phyloP scores from a whole-genome alignment of 2,797 vertebrate species.

The Spondyliosoma cantharus region DNA sequence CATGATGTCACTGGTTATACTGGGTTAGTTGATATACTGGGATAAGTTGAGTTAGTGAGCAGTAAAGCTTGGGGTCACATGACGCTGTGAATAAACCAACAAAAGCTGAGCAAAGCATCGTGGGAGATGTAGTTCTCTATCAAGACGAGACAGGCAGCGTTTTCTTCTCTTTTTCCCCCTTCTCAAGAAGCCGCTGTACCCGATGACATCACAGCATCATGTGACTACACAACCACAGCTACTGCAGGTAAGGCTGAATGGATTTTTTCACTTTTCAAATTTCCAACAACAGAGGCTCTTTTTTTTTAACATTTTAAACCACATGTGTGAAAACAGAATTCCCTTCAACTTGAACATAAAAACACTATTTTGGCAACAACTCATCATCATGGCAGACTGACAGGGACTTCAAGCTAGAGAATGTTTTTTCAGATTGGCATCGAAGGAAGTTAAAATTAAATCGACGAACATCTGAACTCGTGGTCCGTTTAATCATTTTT shows the following conservation, averaged over 20 bases:
- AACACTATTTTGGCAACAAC: not conserved
- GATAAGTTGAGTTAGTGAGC: not conserved
- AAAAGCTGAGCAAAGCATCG: slow-evolving; percentile 12
- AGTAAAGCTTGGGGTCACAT: slow-evolving; percentile 2
- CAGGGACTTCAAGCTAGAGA: not conserved
- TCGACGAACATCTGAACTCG: not conserved
- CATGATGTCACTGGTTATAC: slow-evolving; percentile 25
- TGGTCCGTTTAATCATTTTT: not conserved
- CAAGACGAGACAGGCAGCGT: not conserved
- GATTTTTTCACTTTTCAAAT: not conserved
- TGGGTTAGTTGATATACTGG: slow-evolving; percentile 16
- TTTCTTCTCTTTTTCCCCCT: not conserved
- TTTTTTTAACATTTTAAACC: not conserved
- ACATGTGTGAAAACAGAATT: not conserved
- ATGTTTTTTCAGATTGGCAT: not conserved
- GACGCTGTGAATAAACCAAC: not conserved
- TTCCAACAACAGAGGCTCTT: not conserved
- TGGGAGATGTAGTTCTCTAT: slow-evolving; percentile 29
- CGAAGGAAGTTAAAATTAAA: not conserved
- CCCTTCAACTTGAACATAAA: slow-evolving; percentile 3
- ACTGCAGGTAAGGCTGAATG: not conserved
- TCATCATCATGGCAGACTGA: not conserved
- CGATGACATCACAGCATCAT: slow-evolving; percentile 13
- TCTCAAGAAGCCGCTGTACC: not conserved
- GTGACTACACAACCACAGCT: not conserved